phyloP scores from a whole-genome alignment of 2,888 invertebrate genomes.

The Cryptocephalus moraei region DNA sequence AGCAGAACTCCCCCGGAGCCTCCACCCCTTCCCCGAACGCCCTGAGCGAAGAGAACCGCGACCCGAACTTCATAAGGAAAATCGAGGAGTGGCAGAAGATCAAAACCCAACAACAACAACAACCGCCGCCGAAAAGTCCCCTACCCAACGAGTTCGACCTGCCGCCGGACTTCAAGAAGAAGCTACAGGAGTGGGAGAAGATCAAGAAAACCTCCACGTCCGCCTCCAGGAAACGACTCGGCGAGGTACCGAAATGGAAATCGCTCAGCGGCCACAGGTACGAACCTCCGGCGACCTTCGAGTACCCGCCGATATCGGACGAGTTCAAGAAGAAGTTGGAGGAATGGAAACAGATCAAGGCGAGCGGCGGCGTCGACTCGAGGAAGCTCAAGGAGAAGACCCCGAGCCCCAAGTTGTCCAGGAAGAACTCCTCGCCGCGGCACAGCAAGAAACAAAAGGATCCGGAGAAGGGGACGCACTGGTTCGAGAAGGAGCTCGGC shows the following conservation, averaged over 20 bases:
- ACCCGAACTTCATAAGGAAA: conserved; percentile 37
- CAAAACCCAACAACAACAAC: conserved; percentile 28
- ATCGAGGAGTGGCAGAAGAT: conserved; percentile 45
- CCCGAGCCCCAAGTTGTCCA: conserved; percentile 31
- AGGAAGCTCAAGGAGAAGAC: conserved; percentile 24
- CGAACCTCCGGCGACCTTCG: conserved; percentile 29
- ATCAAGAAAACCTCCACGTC: conserved; percentile 44
- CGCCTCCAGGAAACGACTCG: conserved; percentile 38
- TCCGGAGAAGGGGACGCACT: conserved; percentile 44
- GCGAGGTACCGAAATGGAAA: conserved; percentile 54
- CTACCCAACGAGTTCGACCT: conserved; percentile 54
- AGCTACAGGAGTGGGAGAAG: conserved; percentile 78
- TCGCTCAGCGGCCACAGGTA: conserved; percentile 33
- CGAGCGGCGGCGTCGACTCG: conserved; percentile 31
- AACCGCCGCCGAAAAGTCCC: conserved; percentile 20
- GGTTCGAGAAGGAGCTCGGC: conserved; percentile 48
- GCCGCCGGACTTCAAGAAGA: conserved; percentile 72
- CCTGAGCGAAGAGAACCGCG: conserved; percentile 27
- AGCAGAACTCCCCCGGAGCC: conserved; percentile 23
- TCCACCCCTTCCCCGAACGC: conserved; percentile 17
- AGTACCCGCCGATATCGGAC: conserved; percentile 60
- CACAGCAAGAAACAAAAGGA: conserved; percentile 31
- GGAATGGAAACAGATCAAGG: conserved; percentile 75
- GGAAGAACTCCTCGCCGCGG: conserved; percentile 31
- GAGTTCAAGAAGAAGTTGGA: conserved; percentile 78